Evolutionary conservation across 2,888 invertebrate genomes (phyloP).

Genomic region (Brassicogethes aeneus): DNA sequence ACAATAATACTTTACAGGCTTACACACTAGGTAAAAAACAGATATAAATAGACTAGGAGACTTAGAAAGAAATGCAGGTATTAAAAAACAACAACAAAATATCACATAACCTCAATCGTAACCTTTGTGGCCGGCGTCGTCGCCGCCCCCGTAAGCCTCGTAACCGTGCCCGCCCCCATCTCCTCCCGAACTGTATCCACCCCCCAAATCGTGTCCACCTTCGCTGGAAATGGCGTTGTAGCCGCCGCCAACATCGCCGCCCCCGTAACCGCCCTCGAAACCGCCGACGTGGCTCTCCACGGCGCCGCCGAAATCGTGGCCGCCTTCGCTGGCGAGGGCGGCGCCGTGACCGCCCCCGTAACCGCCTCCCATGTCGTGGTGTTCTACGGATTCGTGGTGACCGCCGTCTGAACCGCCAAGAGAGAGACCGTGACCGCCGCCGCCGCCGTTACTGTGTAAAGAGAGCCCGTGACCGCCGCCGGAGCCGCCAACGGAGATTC

Average conservation of each 20-base stretch:
- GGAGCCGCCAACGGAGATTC: conserved; percentile 8
- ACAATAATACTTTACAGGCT: conserved; percentile 10
- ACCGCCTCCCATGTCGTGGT: conserved; percentile 7
- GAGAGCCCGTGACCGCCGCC: conserved; percentile 7
- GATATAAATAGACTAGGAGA: conserved; percentile 19
- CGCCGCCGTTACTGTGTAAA: neutral
- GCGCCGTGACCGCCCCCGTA: conserved; percentile 9
- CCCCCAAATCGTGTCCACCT: conserved; percentile 11
- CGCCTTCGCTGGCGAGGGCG: conserved; percentile 34
- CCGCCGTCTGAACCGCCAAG: neutral
- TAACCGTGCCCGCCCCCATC: conserved; percentile 16
- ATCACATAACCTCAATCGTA: conserved; percentile 20
- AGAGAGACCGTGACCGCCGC: conserved; percentile 1
- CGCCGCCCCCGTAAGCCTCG: conserved; percentile 34
- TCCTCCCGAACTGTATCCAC: conserved; percentile 26
- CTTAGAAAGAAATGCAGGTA: conserved; percentile 15
- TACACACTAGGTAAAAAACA: conserved; percentile 13
- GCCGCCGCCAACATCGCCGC: conserved; percentile 23
- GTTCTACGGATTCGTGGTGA: conserved; percentile 14
- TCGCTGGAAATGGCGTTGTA: conserved; percentile 3
- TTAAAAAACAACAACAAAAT: neutral
- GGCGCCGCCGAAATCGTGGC: conserved; percentile 15
- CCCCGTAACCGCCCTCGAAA: conserved; percentile 11
- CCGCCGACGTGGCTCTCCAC: conserved; percentile 10
- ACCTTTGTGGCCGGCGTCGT: conserved; percentile 24